Evolutionary conservation across 2,888 invertebrate species (phyloP), one percentile per base, ranked within the genome.

Genomic region (Apoda limacodes): DNA sequence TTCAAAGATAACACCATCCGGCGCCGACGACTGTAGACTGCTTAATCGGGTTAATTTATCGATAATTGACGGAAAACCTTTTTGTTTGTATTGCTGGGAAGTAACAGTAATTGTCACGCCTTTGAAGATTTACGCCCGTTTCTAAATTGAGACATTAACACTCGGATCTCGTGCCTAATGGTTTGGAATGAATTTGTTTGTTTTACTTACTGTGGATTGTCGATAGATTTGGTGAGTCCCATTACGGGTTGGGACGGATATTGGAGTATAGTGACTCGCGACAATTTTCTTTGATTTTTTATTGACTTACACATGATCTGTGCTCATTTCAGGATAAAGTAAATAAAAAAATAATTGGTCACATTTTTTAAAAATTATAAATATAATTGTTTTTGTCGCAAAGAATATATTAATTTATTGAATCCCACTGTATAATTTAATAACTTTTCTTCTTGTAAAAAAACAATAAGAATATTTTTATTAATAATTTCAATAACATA

Each of bases 21-120:
- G 75, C 76, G 76, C 75, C 76, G 78, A 70, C 78, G 66, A 67
- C 68, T 56, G 52, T 57, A 52, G 63, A 70, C 60, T 70, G 69
- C 65, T 74, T 78, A 80, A 80, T 80, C 78, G 72, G 72, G 76
- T 78, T 80, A 80, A 78, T 80, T 80, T 78, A 80, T 78, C 78
- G 76, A 78, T 80, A 80, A 80, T 80, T 76, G 78, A 76, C 78
- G 78, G 72, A 70, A 72, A 76, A 66, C 75, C 78, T 78, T 78
- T 78, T 76, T 76, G 76, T 80, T 80, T 76, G 78, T 75, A 71
- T 67, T 72, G 71, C 69, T 68, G 74, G 78, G 61, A 76, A 78
- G 74, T 75, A 80, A 78, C 78, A 78, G 78, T 75, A 75, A 80
- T 80, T 80, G 80, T 80, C 80, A 80, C 78, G 80, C 78, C 78